Base-by-base conservation (phyloP, 2,888 invertebrate species). In the Lycophotia porphyrea region DNA sequence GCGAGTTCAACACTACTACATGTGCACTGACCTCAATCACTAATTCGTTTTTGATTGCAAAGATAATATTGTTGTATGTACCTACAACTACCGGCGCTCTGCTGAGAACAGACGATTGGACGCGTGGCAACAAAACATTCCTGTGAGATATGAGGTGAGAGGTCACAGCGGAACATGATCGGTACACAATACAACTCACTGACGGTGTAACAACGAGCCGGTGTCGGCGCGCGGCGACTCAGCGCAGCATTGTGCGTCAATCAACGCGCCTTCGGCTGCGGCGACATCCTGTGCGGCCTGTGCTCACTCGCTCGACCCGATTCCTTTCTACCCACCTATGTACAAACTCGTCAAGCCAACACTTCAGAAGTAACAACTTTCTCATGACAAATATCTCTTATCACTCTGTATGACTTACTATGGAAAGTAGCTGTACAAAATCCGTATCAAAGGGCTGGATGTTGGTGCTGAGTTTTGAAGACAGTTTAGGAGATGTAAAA, bases 21-120 rank as follows among this genome's bases (percentile, higher is more conserved):
- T 69, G 65, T 60, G 60, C 55, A 44, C 66, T 63, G 84, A 78
- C 86, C 76, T 71, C 64, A 55, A 86, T 78, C 64, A 83, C 74
- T 84, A 82, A 84, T 84, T 71, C 24, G 34, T 75, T 79, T 79
- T 77, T 74, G 70, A 84, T 84, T 58, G 52, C 71, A 24, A 39
- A 60, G 58, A 76, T 66, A 74, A 76, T 66, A 74, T 68, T 24
- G 27, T 65, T 47, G 49, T 68, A 64, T 47, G 49, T 68, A 64
- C 68, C 15, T 42, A 71, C 18, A 31, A 61, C 18, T 27, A 34
- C n/a, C 31, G n/a, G 39, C 76, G 31, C 77, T 34, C 47, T 31
- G 58, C 34, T 42, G 55, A 5, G 9, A 11, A 24, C 21, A 27
- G 47, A 24, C 39, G 36, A 13, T 15, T 27, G 21, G 42, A n/a